phyloP scores from a whole-genome alignment of 2,113 vertebrate genomes.

The Nerophis ophidion region DNA sequence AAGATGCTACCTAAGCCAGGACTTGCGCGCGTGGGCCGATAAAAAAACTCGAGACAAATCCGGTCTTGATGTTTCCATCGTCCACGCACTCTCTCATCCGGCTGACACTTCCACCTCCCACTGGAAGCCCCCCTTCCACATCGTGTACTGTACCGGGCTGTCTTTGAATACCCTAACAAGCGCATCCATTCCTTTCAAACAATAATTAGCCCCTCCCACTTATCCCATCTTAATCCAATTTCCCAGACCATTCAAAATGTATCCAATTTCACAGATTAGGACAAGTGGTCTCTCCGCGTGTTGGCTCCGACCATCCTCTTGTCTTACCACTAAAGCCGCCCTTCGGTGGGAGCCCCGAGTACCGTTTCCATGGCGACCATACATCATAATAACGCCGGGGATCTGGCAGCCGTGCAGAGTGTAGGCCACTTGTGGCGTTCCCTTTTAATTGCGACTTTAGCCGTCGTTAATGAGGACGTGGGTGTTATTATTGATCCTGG shows the following conservation, averaged over 20 bases:
- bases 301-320: background rate
- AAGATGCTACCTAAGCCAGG: background rate
- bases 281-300: slow-evolving; percentile 38
- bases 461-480: background rate
- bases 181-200: slow-evolving; percentile 57
- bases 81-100: slow-evolving; percentile 56
- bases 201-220: slow-evolving; percentile 21
- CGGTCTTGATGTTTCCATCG: slow-evolving; percentile 49
- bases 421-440: slow-evolving; percentile 25
- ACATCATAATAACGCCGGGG: slow-evolving; percentile 36
- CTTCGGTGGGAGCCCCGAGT: background rate
- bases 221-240: slow-evolving; percentile 71
- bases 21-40: background rate
- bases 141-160: slow-evolving; percentile 30
- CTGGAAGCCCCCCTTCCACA: slow-evolving; percentile 57
- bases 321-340: slow-evolving; percentile 1
- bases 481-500: no score
- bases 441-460: slow-evolving; percentile 47
- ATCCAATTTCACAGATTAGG: slow-evolving; percentile 74
- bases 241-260: slow-evolving; percentile 63
- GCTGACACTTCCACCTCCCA: slow-evolving; percentile 56
- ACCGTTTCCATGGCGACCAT: slow-evolving; percentile 62
- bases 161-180: slow-evolving; percentile 60
- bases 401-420: slow-evolving; percentile 6
- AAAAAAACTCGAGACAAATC: slow-evolving; percentile 57